Evolutionary conservation across 2,113 vertebrate species (phyloP).

Genomic region (Python bivittatus): DNA sequence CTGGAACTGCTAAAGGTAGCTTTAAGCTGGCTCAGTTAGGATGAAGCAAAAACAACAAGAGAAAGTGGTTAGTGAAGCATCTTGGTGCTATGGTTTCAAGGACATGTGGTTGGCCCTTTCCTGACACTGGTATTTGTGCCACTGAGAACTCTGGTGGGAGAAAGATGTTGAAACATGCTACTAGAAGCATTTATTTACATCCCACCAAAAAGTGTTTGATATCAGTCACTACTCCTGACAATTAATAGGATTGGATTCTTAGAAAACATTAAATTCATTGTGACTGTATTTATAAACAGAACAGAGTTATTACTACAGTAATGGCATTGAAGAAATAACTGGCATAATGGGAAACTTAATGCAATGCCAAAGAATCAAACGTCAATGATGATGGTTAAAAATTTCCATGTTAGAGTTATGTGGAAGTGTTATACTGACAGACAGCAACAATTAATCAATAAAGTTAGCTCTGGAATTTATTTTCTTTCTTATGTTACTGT

Average conservation of each 20-base stretch:
- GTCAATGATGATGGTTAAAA: neutral
- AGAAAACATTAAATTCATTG: neutral
- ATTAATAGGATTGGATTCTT: neutral
- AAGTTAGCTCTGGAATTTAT: neutral
- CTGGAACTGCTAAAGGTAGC: neutral
- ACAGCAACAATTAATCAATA: neutral
- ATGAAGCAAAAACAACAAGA: neutral
- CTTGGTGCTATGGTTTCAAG: neutral
- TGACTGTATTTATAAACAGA: neutral
- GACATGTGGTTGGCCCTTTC: neutral
- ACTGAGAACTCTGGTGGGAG: neutral
- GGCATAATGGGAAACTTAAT: neutral
- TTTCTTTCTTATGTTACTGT: neutral
- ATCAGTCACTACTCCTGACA: neutral
- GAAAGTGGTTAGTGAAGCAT: neutral
- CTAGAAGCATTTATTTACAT: neutral
- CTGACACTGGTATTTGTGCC: neutral
- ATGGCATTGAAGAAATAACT: neutral
- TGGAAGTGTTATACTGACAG: neutral
- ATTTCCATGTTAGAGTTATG: neutral
- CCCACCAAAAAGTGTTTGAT: neutral
- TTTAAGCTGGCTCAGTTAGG: neutral
- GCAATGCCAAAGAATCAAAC: neutral
- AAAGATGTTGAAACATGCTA: neutral
- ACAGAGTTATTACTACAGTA: neutral